Evolutionary conservation across 2,113 vertebrate species (phyloP).

Genomic region (Thomomys bottae): DNA sequence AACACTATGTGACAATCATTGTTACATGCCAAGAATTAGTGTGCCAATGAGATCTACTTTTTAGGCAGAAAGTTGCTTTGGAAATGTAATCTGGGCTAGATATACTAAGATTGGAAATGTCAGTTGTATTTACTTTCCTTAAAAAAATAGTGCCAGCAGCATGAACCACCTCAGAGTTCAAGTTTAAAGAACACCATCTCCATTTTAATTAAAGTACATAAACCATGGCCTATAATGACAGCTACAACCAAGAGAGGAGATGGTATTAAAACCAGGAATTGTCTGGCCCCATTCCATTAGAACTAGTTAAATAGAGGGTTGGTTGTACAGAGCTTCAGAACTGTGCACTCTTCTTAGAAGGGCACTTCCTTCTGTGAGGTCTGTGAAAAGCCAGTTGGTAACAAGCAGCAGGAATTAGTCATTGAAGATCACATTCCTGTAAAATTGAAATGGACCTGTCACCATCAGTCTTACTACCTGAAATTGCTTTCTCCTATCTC

Average conservation of each 20-base stretch:
- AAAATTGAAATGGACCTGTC: background rate
- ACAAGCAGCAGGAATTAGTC: conserved; percentile 23
- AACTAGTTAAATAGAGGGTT: conserved; percentile 53
- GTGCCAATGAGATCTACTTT: conserved; percentile 52
- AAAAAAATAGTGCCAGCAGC: conserved; percentile 55
- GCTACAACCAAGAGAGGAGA: conserved; percentile 35
- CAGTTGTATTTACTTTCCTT: conserved; percentile 75
- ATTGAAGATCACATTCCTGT: conserved; percentile 15
- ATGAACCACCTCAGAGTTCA: conserved; percentile 59
- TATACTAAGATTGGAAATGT: conserved; percentile 76
- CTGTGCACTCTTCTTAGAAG: background rate
- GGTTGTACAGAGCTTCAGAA: background rate
- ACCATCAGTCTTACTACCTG: background rate
- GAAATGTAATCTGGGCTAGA: conserved; percentile 53
- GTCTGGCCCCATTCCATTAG: conserved; percentile 59
- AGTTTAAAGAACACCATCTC: conserved; percentile 74
- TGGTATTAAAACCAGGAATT: conserved; percentile 64
- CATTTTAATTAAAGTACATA: conserved; percentile 77
- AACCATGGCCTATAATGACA: conserved; percentile 65
- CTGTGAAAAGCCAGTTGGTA: conserved; percentile 50
- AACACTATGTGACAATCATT: conserved; percentile 20
- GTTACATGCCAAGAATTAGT: conserved; percentile 28
- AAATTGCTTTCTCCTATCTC: background rate
- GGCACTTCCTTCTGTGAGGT: background rate
- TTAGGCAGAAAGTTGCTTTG: conserved; percentile 56